Percentiles rank a stretch among this genome's conserved stretches.
phyloP scores from a whole-genome alignment of 2,113 vertebrate genomes.

The Ursus arctos region DNA sequence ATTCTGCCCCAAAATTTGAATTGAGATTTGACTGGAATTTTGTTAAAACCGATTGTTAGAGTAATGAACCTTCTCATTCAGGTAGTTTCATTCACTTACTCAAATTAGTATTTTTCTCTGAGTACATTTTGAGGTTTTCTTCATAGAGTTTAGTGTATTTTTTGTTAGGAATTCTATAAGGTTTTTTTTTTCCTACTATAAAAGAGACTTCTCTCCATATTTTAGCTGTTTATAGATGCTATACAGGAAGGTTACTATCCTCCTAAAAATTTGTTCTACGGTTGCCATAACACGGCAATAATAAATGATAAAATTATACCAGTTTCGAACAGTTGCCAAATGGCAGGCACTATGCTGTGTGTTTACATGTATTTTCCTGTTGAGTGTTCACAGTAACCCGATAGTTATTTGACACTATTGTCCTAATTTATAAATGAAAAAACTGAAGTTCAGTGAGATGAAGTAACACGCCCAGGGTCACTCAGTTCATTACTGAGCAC shows the following conservation, averaged over 20 bases:
- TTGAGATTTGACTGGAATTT: background rate
- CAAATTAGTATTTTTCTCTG: background rate
- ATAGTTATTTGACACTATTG: background rate
- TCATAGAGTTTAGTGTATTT: background rate
- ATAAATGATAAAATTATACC: background rate
- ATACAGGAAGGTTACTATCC: background rate
- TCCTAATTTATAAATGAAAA: background rate
- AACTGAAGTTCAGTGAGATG: background rate
- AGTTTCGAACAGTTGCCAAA: background rate
- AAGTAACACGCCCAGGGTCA: background rate
- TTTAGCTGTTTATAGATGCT: background rate
- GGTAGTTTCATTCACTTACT: slow-evolving; percentile 5
- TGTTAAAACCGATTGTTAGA: background rate
- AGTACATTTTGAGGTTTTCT: background rate
- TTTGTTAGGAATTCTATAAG: background rate
- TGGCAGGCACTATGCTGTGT: background rate
- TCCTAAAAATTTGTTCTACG: background rate
- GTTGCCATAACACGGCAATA: background rate
- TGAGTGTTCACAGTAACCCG: background rate
- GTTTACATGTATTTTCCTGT: background rate
- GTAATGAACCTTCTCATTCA: background rate
- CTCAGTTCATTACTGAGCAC: background rate
- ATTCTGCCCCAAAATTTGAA: background rate
- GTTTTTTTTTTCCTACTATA: background rate
- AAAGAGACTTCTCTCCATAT: background rate